A percentile compares a stretch with the other conserved stretches of the same genome.
These are phyloP conservation scores for Drosophila rhopaloa DNA, from an alignment of 1,140 invertebrate species.

Conservation along the genomic window DNA sequence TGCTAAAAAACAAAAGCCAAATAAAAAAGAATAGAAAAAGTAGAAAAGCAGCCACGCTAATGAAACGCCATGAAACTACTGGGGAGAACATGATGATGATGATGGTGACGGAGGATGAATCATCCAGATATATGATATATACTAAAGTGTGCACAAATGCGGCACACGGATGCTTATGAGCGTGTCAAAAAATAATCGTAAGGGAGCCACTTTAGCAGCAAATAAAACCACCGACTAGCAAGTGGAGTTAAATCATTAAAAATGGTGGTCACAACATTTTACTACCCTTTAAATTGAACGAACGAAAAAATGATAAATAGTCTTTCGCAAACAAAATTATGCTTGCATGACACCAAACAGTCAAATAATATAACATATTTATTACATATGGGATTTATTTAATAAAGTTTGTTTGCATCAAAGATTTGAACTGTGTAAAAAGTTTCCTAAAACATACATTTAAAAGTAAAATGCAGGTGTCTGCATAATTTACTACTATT, in stretches of 20 bases:
- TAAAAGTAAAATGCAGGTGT: too few relatives aligned
- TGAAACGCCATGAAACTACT: conserved; percentile 47
- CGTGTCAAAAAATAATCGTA: conserved; percentile 26
- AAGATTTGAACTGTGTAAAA: too few relatives aligned
- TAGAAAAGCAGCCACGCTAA: conserved; percentile 45
- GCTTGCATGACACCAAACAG: too few relatives aligned
- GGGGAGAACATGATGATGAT: conserved; percentile 14
- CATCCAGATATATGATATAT: conserved; percentile 38
- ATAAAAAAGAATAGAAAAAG: conserved; percentile 24
- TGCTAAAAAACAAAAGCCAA: conserved; percentile 9
- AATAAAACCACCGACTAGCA: conserved; percentile 5
- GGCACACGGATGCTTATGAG: conserved; percentile 24
- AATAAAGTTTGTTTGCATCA: too few relatives aligned
- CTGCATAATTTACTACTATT: too few relatives aligned
- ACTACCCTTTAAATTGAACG: conserved; percentile 11
- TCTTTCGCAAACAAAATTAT: too few relatives aligned
- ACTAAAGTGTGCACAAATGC: conserved; percentile 15
- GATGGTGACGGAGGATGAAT: conserved; percentile 41
- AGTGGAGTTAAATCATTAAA: conserved; percentile 6
- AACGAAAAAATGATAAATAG: too few relatives aligned
- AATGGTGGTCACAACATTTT: neutral
- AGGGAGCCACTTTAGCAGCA: conserved; percentile 18
- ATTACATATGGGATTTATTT: too few relatives aligned
- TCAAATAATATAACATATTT: too few relatives aligned
- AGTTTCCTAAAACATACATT: too few relatives aligned